Percentiles rank a stretch among this genome's conserved stretches.
phyloP scores from a whole-genome alignment of 2,797 vertebrate species.

The Enteromius viviparus region DNA sequence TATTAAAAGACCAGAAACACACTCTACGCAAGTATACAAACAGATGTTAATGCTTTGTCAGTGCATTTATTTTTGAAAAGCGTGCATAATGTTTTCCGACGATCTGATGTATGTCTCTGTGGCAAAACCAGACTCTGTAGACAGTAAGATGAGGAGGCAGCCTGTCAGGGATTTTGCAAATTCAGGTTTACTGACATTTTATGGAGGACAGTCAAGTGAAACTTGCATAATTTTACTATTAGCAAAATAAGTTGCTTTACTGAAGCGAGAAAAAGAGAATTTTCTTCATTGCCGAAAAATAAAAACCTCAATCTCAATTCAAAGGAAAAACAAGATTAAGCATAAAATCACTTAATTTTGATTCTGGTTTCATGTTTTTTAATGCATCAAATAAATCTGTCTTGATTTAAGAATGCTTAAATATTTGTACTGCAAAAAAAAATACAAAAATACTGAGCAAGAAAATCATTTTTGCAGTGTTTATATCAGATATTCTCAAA shows the following conservation, averaged over 20 bases:
- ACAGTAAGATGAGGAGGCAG: background rate
- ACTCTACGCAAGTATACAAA: background rate
- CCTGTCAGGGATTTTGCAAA: background rate
- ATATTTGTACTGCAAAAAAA: background rate
- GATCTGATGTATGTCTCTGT: background rate
- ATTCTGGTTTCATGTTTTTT: background rate
- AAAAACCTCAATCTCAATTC: background rate
- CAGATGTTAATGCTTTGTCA: background rate
- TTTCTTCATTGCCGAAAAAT: background rate
- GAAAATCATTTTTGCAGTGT: background rate
- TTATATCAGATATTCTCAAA: background rate
- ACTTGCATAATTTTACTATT: background rate
- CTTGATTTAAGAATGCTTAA: background rate
- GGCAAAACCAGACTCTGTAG: background rate
- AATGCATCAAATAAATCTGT: background rate
- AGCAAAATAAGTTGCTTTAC: background rate
- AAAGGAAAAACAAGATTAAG: background rate
- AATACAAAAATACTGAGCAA: background rate
- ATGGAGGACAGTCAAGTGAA: background rate
- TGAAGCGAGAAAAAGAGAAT: background rate
- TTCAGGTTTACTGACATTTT: too few relatives aligned
- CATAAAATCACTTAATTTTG: background rate
- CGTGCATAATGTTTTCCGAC: background rate
- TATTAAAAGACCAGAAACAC: slow-evolving; percentile 4
- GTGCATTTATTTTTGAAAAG: background rate